These are phyloP conservation scores for Micoletzkya japonica DNA, from an alignment of 2,888 invertebrate species.

Conservation along the genomic window DNA sequence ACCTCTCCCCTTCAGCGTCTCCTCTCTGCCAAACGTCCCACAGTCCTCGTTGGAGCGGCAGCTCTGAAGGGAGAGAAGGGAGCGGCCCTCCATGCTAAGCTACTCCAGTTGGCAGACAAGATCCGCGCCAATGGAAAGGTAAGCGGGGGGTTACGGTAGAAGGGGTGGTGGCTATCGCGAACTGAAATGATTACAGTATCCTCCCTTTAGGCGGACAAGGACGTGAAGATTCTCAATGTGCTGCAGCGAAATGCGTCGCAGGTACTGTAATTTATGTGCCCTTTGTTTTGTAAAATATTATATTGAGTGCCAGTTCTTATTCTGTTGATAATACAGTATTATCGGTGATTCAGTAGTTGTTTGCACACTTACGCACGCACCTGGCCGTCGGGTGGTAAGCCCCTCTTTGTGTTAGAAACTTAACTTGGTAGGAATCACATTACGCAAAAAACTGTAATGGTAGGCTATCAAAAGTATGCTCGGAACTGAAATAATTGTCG, in stretches of 20 bases:
- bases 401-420: too few species aligned
- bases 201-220: constrained; percentile 66
- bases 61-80: constrained; percentile 78
- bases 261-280: constrained; percentile 71
- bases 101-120: constrained; percentile 45
- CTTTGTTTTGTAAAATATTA: too few species aligned
- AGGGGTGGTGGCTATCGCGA: neutral
- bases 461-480: too few species aligned
- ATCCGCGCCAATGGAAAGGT: constrained; percentile 24
- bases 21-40: constrained; percentile 78
- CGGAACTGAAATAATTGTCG: too few species aligned
- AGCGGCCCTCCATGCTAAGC: constrained; percentile 70
- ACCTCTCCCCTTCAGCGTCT: constrained; percentile 35
- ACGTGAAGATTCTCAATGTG: constrained; percentile 89
- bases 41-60: constrained; percentile 87
- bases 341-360: too few species aligned
- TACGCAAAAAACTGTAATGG: too few species aligned
- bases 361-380: too few species aligned
- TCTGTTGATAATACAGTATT: too few species aligned
- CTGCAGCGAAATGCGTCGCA: constrained; percentile 84
- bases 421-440: too few species aligned
- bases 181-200: neutral
- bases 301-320: too few species aligned
- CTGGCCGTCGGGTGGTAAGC: too few species aligned
- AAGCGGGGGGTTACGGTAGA: neutral